These are phyloP conservation scores for Cephus sareptanus DNA, from an alignment of 2,888 invertebrate genomes.

Conservation along the genomic window DNA sequence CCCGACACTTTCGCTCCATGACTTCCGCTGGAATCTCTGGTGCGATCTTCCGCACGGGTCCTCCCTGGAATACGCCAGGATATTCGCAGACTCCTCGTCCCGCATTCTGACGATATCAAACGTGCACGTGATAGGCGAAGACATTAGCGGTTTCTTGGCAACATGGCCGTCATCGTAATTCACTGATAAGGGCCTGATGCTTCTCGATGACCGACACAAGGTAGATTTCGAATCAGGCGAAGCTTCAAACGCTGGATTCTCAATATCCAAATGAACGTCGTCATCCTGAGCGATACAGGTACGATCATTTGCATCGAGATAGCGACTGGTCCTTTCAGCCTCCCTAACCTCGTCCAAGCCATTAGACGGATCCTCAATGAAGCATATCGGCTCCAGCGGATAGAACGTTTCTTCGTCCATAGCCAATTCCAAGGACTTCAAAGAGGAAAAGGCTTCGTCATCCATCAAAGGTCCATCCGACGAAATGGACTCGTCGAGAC, in stretches of 20 bases:
- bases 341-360: not conserved
- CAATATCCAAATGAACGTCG: not conserved
- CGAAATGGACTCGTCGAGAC: slow-evolving; percentile 13
- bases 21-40: slow-evolving; percentile 30
- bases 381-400: slow-evolving; percentile 39
- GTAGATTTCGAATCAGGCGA: slow-evolving; percentile 12
- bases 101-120: too few relatives aligned
- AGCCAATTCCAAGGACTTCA: not conserved
- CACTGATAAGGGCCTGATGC: slow-evolving; percentile 19
- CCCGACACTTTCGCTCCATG: slow-evolving; percentile 33
- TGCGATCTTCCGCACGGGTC: not conserved
- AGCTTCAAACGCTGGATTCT: slow-evolving; percentile 24
- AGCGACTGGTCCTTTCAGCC: not conserved
- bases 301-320: not conserved
- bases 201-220: slow-evolving; percentile 4
- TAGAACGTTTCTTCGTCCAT: slow-evolving; percentile 18
- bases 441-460: not conserved
- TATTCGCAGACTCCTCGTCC: slow-evolving; percentile 5
- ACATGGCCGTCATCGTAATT: not conserved
- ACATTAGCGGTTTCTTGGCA: too few relatives aligned
- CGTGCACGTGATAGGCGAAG: too few relatives aligned
- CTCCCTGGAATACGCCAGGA: not conserved
- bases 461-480: slow-evolving; percentile 18
- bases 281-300: not conserved
- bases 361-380: slow-evolving; percentile 13